A percentile compares a stretch with the other conserved stretches of the same genome.
Evolutionary conservation across 92 coral and sea anemone genomes (phyloP).

Genomic region (Micromussa lordhowensis): DNA sequence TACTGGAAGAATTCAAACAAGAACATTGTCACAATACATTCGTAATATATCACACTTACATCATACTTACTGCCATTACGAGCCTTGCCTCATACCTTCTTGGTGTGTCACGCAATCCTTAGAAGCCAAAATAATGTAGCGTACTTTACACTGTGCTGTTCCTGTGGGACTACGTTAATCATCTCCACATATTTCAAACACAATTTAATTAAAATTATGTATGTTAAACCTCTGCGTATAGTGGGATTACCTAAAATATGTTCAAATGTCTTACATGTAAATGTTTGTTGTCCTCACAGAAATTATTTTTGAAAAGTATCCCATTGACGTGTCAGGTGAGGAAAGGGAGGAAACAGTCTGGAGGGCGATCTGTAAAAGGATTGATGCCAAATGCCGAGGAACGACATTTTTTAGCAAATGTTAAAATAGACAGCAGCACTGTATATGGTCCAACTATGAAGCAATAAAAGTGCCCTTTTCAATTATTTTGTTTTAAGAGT

Average conservation of each 20-base stretch:
- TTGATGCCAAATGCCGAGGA: no score
- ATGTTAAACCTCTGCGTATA: no score
- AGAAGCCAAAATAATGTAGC: neutral
- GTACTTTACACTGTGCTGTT: neutral
- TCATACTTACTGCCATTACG: no score
- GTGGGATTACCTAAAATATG: no score
- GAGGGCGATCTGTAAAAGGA: slow-evolving; percentile 4
- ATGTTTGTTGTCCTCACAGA: neutral
- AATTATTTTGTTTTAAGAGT: no score
- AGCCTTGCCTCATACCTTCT: no score
- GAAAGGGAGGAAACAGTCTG: neutral
- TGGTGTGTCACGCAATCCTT: neutral
- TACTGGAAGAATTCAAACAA: neutral
- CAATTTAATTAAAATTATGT: neutral
- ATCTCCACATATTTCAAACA: neutral
- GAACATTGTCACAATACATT: neutral
- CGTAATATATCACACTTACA: no score
- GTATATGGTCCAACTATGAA: no score
- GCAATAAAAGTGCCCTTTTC: no score
- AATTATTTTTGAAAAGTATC: neutral
- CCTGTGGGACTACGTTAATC: neutral
- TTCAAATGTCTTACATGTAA: neutral
- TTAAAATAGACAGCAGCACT: no score
- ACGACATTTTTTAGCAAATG: no score
- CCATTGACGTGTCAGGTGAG: neutral